Conservation (phyloP, 2,888 invertebrate species). For the Drosophila prolongata region DNA sequence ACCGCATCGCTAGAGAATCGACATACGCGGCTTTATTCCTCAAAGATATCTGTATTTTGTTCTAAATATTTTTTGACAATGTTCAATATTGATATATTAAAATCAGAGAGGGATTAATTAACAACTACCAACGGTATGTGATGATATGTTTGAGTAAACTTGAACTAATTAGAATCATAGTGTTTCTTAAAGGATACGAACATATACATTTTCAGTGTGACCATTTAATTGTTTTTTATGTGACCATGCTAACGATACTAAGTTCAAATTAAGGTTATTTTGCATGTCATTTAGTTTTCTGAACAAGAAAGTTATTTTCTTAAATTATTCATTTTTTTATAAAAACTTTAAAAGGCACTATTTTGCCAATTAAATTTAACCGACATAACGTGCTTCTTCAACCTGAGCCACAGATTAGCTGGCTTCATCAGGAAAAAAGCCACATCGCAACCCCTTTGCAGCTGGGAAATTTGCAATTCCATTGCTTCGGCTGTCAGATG, state of each 20-base stretch:
- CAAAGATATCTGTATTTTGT: too few relatives aligned
- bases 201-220: not conserved
- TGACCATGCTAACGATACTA: not conserved
- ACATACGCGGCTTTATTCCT: slow-evolving; percentile 10
- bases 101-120: too few relatives aligned
- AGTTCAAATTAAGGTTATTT: not conserved
- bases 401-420: slow-evolving; percentile 10
- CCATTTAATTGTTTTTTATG: not conserved
- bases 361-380: not conserved
- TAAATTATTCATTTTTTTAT: too few relatives aligned
- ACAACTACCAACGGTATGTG: too few relatives aligned
- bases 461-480: slow-evolving; percentile 27
- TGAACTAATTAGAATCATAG: too few relatives aligned
- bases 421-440: slow-evolving; percentile 1
- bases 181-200: too few relatives aligned
- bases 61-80: too few relatives aligned
- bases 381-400: not conserved
- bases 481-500: slow-evolving; percentile 26
- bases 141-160: too few relatives aligned
- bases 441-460: not conserved
- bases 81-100: too few relatives aligned
- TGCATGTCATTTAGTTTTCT: too few relatives aligned
- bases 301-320: not conserved
- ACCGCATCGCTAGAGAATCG: slow-evolving; percentile 28
- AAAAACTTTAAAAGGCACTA: not conserved